Evolutionary conservation across 2,797 vertebrate genomes (phyloP).

Genomic region (Pterois miles): DNA sequence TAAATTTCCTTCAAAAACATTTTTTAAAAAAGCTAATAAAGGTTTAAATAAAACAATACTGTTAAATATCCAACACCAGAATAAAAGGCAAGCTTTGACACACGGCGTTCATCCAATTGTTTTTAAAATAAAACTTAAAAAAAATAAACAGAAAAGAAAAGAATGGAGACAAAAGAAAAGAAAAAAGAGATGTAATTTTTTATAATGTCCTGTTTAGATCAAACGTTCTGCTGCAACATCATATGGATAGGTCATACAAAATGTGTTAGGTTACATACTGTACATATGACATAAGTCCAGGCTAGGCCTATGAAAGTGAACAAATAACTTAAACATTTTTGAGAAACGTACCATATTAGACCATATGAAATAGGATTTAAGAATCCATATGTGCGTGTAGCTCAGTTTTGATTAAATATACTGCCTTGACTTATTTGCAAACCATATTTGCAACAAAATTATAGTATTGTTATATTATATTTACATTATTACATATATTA

Average conservation of each 20-base stretch:
- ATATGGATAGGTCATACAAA: neutral
- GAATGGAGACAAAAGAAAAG: neutral
- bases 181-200: neutral
- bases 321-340: neutral
- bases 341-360: too few species aligned
- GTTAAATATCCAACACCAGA: neutral
- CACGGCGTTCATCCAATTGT: neutral
- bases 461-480: too few species aligned
- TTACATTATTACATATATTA: too few species aligned
- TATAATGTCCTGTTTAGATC: neutral
- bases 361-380: neutral
- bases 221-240: neutral
- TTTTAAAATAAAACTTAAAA: neutral
- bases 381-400: neutral
- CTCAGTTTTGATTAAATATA: neutral
- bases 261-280: neutral
- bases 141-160: neutral
- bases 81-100: neutral
- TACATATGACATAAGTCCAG: neutral
- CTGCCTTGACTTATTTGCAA: neutral
- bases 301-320: neutral
- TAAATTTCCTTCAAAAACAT: slow-evolving; percentile 3
- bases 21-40: neutral
- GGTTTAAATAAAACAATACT: neutral
- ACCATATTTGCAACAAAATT: neutral